These are phyloP conservation scores for Rhabdomys pumilio DNA, from an alignment of 2,797 vertebrate genomes.

Conservation along the genomic window DNA sequence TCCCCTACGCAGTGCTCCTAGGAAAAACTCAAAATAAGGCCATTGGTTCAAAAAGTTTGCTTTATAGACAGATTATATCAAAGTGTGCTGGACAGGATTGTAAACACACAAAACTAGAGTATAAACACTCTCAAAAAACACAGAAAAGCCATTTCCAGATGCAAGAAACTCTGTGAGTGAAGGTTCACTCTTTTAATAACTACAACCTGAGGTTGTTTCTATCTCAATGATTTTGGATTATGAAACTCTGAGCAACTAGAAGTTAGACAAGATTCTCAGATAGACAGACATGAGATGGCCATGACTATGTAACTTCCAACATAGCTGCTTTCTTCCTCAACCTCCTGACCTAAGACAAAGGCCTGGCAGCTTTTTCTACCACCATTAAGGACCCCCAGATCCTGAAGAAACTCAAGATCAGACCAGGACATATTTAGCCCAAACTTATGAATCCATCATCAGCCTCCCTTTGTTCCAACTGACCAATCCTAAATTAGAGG, in stretches of 20 bases:
- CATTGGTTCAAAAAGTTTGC: neutral
- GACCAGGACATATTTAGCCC: neutral
- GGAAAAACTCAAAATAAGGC: neutral
- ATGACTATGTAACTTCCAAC: neutral
- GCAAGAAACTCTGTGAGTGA: neutral
- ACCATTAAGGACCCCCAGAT: neutral
- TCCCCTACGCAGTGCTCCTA: neutral
- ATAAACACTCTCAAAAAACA: neutral
- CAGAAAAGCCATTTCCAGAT: constrained; percentile 13
- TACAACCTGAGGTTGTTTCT: neutral
- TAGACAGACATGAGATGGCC: neutral
- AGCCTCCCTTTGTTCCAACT: neutral
- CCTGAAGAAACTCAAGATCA: neutral
- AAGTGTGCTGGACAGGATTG: neutral
- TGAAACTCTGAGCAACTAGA: neutral
- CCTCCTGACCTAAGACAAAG: neutral
- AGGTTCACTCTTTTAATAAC: neutral
- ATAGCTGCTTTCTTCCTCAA: neutral
- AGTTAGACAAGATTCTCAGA: neutral
- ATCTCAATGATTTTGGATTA: neutral
- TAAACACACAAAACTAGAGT: neutral
- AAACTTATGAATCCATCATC: neutral
- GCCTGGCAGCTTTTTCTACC: neutral
- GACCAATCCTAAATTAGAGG: neutral
- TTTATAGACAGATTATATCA: neutral